Evolutionary conservation across 2,888 invertebrate species (phyloP).

Genomic region (Formica aserva): DNA sequence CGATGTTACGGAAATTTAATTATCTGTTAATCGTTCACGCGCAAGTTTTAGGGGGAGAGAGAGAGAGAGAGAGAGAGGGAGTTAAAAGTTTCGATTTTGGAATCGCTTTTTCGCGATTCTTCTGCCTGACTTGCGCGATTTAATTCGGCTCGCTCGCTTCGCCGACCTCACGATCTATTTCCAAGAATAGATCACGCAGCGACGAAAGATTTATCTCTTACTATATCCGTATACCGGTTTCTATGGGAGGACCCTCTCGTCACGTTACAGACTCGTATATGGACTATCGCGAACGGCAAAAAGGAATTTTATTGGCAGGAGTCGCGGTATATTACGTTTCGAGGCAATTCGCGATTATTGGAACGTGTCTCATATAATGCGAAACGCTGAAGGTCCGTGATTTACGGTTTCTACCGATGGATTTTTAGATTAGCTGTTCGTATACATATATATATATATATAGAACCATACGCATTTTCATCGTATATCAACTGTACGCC

Average conservation of each 20-base stretch:
- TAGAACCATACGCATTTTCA: constrained; percentile 2
- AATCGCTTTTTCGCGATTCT: constrained; percentile 1
- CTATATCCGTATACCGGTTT: constrained; percentile 42
- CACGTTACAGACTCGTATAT: constrained; percentile 51
- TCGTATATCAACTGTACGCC: background rate
- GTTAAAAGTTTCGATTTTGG: constrained; percentile 20
- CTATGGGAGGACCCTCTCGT: constrained; percentile 43
- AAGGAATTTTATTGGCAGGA: constrained; percentile 57
- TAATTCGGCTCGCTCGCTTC: constrained; percentile 19
- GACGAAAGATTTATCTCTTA: constrained; percentile 40
- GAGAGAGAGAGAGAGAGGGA: background rate
- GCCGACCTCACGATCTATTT: constrained; percentile 35
- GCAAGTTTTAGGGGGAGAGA: background rate
- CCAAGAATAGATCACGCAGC: constrained; percentile 28
- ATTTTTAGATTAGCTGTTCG: constrained; percentile 50
- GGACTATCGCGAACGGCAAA: constrained; percentile 51
- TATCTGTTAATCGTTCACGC: constrained; percentile 25
- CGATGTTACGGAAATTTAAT: constrained; percentile 26
- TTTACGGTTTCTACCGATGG: constrained; percentile 38
- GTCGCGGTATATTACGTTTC: constrained; percentile 57
- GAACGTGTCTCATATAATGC: constrained; percentile 60
- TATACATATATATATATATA: background rate
- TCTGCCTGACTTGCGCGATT: constrained; percentile 37
- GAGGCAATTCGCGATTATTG: constrained; percentile 58
- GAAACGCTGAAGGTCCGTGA: constrained; percentile 43